These are phyloP conservation scores for Clarias pachynema DNA, from an alignment of 2,797 vertebrate species.

Conservation along the genomic window DNA sequence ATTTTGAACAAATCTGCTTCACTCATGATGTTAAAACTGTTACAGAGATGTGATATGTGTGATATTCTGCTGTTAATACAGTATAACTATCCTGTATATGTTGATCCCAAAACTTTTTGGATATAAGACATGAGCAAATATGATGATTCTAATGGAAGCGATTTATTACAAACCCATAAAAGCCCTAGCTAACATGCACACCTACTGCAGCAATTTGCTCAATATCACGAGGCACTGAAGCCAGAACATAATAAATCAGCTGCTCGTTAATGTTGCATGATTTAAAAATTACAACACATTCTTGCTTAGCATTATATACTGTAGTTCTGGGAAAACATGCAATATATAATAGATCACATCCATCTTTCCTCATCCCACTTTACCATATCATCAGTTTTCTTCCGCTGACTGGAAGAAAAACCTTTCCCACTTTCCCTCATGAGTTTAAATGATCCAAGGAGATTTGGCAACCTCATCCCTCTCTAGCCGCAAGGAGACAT, in stretches of 20 bases:
- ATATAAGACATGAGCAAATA: background rate
- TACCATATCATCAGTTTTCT: conserved; percentile 75
- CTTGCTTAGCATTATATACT: conserved; percentile 20
- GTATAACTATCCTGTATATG: background rate
- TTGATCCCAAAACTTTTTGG: background rate
- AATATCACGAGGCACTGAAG: background rate
- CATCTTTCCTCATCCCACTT: conserved; percentile 67
- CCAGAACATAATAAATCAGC: conserved; percentile 16
- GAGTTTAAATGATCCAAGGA: conserved; percentile 68
- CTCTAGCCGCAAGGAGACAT: conserved; percentile 51
- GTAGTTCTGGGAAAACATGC: conserved; percentile 69
- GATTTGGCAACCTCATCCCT: conserved; percentile 63
- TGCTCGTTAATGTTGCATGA: conserved; percentile 24
- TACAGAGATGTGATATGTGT: background rate
- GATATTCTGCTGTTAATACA: background rate
- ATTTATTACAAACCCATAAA: conserved; percentile 25
- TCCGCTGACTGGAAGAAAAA: conserved; percentile 72
- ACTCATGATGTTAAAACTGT: no score
- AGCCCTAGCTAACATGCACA: background rate
- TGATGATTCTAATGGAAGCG: conserved; percentile 8
- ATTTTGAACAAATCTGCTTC: background rate
- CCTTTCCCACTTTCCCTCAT: conserved; percentile 71
- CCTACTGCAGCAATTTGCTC: conserved; percentile 1
- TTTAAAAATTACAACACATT: conserved; percentile 30
- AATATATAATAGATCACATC: conserved; percentile 75